Base-by-base conservation (phyloP, 2,797 vertebrate species). In the Hypotaenidia philippensis region DNA sequence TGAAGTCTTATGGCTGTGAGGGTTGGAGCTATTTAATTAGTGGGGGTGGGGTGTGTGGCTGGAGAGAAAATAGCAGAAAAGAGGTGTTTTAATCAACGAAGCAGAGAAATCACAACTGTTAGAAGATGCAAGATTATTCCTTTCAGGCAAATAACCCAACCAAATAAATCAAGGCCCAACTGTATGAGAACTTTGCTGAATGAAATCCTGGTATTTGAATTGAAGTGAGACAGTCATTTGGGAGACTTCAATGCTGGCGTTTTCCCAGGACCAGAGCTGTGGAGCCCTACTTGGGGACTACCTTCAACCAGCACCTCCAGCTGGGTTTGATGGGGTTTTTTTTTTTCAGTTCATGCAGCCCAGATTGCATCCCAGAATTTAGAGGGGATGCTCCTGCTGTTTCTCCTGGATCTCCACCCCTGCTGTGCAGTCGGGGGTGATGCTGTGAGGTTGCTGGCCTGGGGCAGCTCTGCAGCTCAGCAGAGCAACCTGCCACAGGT, bases 21-120 rank as follows among this genome's bases (percentile, higher is more conserved):
- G 55, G 88, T 83, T 96, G 93, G 91, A 96, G 91, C 93, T 95
- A 94, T 94, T 96, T 97, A 97, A 97, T 96, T 96, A 95, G 96
- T 94, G 94, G 94, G 93, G 96, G 91, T 95, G 91, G 94, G 95
- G 91, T 60, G 61, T 70, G 93, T 95, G 87, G 26, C 88, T 94
- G 85, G 57, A 91, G 91, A 93, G 75, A 94, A 96, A 94, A 93
- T 78, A 94, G 88, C 2, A 13, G 93, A 95, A 89, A 97, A 94
- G 86, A 92, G 81, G 79, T 94, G 91, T 94, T 97, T 95, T 95
- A 94, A 93, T 91, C 95, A 96, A 96, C 7, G 94, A 90, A 93
- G 91, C 94, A 96, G 91, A 94, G 83, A 94, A 97, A 97, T 94
- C 90, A 96, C 94, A 94, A 94, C 87, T 95, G 75, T 94, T 96